Evolutionary conservation across 2,113 vertebrate genomes (phyloP).

Genomic region (Cygnus buccinator): DNA sequence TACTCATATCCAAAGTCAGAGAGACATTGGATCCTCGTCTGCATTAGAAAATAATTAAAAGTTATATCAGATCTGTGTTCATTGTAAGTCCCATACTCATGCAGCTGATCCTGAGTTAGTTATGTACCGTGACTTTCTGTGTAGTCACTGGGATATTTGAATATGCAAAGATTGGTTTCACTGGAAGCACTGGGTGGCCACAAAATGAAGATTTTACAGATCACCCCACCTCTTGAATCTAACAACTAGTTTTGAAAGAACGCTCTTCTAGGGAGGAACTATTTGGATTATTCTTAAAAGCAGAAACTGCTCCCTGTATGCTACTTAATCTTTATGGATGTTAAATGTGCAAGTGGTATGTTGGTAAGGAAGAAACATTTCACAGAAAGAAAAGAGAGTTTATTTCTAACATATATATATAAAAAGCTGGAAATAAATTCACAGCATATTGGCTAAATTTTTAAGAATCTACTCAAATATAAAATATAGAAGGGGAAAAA

Average conservation of each 20-base stretch:
- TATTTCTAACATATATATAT: not conserved
- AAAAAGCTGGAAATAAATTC: not conserved
- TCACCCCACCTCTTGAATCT: not conserved
- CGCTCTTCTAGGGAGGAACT: not conserved
- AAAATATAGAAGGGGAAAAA: not conserved
- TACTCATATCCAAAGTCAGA: conserved; percentile 93
- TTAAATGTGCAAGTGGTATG: not conserved
- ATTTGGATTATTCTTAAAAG: not conserved
- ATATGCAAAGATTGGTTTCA: not conserved
- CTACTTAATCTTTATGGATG: not conserved
- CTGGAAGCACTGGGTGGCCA: not conserved
- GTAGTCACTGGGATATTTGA: not conserved
- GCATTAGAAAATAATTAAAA: conserved; percentile 23
- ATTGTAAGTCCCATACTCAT: not conserved
- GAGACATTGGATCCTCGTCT: conserved; percentile 97
- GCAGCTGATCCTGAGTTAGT: not conserved
- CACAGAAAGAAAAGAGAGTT: not conserved
- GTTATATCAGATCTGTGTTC: not conserved
- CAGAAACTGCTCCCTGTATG: not conserved
- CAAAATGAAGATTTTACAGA: not conserved
- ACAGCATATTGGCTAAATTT: not conserved
- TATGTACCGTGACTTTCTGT: not conserved
- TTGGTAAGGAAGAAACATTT: not conserved
- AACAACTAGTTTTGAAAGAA: not conserved
- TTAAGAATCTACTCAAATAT: not conserved